Evolutionary conservation across 1,140 invertebrate genomes (phyloP), one percentile per base, ranked within the genome.

Genomic region (Frieseomelitta varia): DNA sequence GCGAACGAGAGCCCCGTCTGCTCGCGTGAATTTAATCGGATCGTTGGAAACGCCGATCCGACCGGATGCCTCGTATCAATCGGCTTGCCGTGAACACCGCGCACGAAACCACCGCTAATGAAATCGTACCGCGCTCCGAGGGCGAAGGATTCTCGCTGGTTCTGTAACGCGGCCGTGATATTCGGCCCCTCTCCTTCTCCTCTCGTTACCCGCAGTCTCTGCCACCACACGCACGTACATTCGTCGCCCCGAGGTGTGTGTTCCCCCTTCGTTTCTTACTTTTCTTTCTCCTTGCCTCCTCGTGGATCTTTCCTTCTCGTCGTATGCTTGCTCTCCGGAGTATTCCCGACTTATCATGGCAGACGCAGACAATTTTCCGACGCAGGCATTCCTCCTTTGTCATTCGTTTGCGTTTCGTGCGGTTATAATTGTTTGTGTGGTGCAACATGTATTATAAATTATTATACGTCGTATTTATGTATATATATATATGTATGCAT

Each of bases 11-110:
- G 39, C 6, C 6, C 21, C 72, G 53, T 21, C 63, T 51, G 39
- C 55, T 65, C 75, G 77, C 27, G 63, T 68, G 63, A 55, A 55
- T 79, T 67, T 79, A 79, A 79, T 79, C 77, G 77, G 47, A 79
- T 79, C 47, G 63, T 17, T 21, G 47, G 47, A 53, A 67, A 53
- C 76, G 47, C 15, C 75, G 30, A n/a, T 39, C 24, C 21, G 15
- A n/a, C 75, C 56, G 56, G 34, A 47, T 63, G 30, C 58, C 19
- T 24, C 24, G 58, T 77, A 63, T 77, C 75, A 63, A 77, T 77
- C 58, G 58, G 47, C 27, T 63, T 11, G 75, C 75, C 39, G 39
- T 63, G 58, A 77, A 77, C 58, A 65, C n/a, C 4, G 53, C 4
- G 53, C 11, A 63, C 34, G 19, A 65, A 77, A 63, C 75, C n/a